Conservation (phyloP, 2,797 vertebrate species). For the Malurus leucopterus region DNA sequence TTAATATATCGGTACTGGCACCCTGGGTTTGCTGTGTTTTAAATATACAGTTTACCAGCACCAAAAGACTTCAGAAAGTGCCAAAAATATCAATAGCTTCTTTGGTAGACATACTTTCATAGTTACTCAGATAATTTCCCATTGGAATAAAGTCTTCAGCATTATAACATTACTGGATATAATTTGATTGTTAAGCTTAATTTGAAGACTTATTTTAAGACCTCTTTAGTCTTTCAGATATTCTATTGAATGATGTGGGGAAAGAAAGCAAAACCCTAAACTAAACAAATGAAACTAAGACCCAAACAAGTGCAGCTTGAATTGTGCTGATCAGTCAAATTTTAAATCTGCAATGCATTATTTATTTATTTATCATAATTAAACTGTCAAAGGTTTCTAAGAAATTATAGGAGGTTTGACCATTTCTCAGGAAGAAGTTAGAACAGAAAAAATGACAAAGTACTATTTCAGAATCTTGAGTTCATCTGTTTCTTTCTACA, state of each 20-base stretch:
- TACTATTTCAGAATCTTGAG: neutral
- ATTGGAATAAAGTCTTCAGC: neutral
- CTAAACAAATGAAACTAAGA: neutral
- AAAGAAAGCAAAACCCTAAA: fast-evolving
- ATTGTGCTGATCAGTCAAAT: neutral
- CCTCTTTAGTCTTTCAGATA: neutral
- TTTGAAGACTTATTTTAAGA: neutral
- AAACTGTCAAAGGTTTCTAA: neutral
- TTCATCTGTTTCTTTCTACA: neutral
- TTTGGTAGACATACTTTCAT: neutral
- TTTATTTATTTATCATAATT: neutral
- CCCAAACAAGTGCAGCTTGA: neutral
- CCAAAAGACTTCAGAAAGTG: neutral
- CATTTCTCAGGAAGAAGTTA: neutral
- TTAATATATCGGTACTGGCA: neutral
- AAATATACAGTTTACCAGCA: neutral
- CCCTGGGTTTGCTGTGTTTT: neutral
- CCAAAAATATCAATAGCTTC: neutral
- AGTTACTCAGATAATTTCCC: neutral
- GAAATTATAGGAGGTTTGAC: neutral
- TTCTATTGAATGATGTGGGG: neutral
- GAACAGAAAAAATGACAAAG: neutral
- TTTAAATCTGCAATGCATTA: neutral
- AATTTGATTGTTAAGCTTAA: neutral
- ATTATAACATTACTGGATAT: neutral